Percentiles rank a stretch among this genome's conserved stretches.
Conservation (phyloP, 2,888 invertebrate species). For the Melinopterus prodromus region DNA sequence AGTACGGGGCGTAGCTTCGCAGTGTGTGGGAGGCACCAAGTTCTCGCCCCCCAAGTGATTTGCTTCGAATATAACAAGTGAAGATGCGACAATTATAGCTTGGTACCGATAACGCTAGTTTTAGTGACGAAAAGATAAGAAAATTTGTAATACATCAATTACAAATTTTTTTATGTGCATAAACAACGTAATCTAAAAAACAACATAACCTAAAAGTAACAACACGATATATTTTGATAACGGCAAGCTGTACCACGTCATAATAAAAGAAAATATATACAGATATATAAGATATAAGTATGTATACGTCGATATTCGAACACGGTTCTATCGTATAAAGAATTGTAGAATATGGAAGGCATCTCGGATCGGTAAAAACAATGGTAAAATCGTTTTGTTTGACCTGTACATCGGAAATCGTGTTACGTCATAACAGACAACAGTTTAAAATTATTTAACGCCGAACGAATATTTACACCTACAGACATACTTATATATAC, state of each 20-base stretch:
- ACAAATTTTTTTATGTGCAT: not conserved
- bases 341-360: not conserved
- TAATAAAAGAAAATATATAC: not conserved
- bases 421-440: not conserved
- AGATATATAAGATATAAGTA: not conserved
- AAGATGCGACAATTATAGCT: not conserved
- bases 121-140: not conserved
- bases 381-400: not conserved
- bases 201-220: not conserved
- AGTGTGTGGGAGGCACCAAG: not conserved
- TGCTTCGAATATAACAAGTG: not conserved
- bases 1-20: not conserved
- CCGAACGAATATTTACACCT: not conserved
- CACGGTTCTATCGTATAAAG: not conserved
- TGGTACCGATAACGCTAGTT: not conserved
- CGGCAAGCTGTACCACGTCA: not conserved
- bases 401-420: not conserved
- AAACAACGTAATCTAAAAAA: not conserved
- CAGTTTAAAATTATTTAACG: not conserved
- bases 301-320: constrained; percentile 4
- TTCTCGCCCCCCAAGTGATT: not conserved
- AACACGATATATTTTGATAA: not conserved
- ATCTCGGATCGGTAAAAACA: not conserved
- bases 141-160: not conserved
- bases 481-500: not conserved